Base-by-base conservation (phyloP, 2,113 vertebrate genomes). In the Syrrhaptes paradoxus region DNA sequence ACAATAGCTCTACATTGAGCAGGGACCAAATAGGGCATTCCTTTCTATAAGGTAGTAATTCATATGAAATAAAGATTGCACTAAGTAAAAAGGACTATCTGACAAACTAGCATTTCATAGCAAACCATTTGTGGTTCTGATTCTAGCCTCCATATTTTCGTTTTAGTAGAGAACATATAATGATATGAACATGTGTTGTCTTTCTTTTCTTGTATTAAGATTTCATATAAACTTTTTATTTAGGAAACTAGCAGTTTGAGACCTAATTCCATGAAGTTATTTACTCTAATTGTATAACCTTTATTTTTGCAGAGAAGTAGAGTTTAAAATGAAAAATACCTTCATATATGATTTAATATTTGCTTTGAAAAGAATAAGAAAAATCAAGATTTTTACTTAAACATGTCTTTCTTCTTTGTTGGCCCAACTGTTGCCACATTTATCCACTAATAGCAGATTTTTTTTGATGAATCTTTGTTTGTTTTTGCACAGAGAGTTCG, bases 401-500 rank as follows among this genome's bases (percentile, higher is more conserved):
- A 26, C 11, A 20, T 36, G 43, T 72, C 24, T 45, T 3, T 65
- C 28, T 7, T 66, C 41, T 29, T 73, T 78, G 18, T n/a, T 89
- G 34, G 38, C 41, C 17, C 41, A 89, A 41, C 8, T 77, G 21
- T 76, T 83, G 34, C 36, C 43, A 24, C 34, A 38, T 66, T 51
- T 62, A 43, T 55, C 31, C 22, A 20, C 49, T 67, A 59, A 25
- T 11, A 78, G n/a, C 19, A 88, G 48, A 58, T 7, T 26, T 48
- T 41, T 38, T 28, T 45, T 85, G 19, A 88, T 97, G 9, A 90
- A 28, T 49, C 31, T 95, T 95, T 38, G 25, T 67, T 97, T 96
- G 22, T 59, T 91, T 97, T 80, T 46, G 0, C 94, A 78, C 97
- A 99, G 99, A 98, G 99, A 99, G 95, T 99, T 99, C 89, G 99